Conservation (phyloP, 1,140 invertebrate species). For the Brachionus asplanchnoidis region DNA sequence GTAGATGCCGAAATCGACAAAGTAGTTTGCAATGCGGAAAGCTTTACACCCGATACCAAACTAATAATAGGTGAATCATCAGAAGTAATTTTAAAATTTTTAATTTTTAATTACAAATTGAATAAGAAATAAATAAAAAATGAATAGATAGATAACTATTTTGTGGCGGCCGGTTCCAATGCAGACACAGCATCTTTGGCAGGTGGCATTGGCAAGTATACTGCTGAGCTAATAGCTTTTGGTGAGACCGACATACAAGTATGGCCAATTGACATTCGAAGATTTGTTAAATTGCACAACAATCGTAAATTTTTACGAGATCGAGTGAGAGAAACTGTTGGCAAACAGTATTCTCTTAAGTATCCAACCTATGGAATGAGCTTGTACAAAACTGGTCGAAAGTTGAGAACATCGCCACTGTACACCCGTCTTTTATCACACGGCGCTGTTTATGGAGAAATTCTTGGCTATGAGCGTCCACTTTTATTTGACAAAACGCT, state of each 20-base stretch:
- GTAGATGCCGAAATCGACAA: conserved; percentile 66
- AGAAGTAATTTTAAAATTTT: conserved; percentile 62
- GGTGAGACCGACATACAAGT: conserved; percentile 70
- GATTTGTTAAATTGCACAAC: conserved; percentile 90
- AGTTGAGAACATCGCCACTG: conserved; percentile 88
- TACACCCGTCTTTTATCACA: conserved; percentile 82
- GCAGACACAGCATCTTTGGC: conserved; percentile 84
- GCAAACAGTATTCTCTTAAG: conserved; percentile 29
- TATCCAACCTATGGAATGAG: conserved; percentile 42
- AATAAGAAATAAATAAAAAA: not conserved
- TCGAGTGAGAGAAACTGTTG: conserved; percentile 76
- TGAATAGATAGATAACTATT: conserved; percentile 81
- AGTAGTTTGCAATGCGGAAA: conserved; percentile 80
- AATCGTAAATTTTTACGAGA: conserved; percentile 88
- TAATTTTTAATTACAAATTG: not conserved
- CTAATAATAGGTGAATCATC: conserved; percentile 77
- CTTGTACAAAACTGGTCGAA: conserved; percentile 75
- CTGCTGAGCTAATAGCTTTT: conserved; percentile 80
- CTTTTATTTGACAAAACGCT: conserved; percentile 59
- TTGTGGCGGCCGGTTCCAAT: conserved; percentile 90
- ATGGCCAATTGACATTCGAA: conserved; percentile 81
- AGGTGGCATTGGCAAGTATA: conserved; percentile 82
- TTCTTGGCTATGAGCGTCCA: conserved; percentile 95
- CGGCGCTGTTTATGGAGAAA: conserved; percentile 93
- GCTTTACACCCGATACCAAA: conserved; percentile 75